Evolutionary conservation across 2,888 invertebrate genomes (phyloP).

Genomic region (Endotricha flammealis): DNA sequence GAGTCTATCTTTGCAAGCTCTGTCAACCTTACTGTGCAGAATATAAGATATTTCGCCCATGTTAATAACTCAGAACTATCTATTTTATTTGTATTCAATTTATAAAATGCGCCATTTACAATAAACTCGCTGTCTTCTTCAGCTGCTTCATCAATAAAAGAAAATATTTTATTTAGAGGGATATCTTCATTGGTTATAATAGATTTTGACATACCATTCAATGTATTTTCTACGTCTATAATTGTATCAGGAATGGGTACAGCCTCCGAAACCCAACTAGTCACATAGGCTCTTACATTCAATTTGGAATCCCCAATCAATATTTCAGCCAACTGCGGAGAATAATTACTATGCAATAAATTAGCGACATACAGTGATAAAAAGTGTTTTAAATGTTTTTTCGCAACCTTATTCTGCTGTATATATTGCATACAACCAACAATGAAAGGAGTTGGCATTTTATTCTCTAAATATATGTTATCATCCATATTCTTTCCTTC

Average conservation of each 20-base stretch:
- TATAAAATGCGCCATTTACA: slow-evolving; percentile 36
- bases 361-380: slow-evolving; percentile 67
- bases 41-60: slow-evolving; percentile 65
- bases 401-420: slow-evolving; percentile 47
- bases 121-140: slow-evolving; percentile 37
- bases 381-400: slow-evolving; percentile 56
- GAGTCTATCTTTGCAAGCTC: slow-evolving; percentile 43
- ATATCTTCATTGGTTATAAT: slow-evolving; percentile 52
- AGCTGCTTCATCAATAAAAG: slow-evolving; percentile 34
- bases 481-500: slow-evolving; percentile 48
- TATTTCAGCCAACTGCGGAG: slow-evolving; percentile 66
- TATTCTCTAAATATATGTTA: slow-evolving; percentile 54
- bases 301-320: slow-evolving; percentile 68
- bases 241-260: slow-evolving; percentile 45
- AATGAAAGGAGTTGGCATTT: slow-evolving; percentile 61
- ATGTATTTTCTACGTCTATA: slow-evolving; percentile 38
- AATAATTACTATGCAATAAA: slow-evolving; percentile 79
- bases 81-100: slow-evolving; percentile 33
- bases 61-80: slow-evolving; percentile 57
- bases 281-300: slow-evolving; percentile 68
- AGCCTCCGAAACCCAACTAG: slow-evolving; percentile 63
- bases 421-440: slow-evolving; percentile 61
- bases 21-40: slow-evolving; percentile 52
- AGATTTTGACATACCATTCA: slow-evolving; percentile 58
- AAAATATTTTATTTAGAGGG: slow-evolving; percentile 45